Evolutionary conservation across 1,140 invertebrate species (phyloP).

Genomic region (Dendroctonus ponderosae): DNA sequence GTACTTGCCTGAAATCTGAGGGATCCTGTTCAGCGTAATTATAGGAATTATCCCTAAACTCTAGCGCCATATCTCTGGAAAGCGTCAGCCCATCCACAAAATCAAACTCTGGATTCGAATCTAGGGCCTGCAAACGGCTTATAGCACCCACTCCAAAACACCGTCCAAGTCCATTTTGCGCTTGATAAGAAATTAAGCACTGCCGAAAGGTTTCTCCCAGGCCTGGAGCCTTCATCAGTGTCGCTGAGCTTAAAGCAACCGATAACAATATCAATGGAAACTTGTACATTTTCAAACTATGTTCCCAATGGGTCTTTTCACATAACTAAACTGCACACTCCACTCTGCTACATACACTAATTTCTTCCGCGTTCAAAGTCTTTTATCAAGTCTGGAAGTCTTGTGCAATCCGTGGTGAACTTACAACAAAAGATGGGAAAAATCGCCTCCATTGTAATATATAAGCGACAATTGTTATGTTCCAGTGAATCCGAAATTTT

Average conservation of each 20-base stretch:
- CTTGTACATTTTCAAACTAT: too few relatives aligned
- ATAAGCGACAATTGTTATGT: conserved; percentile 39
- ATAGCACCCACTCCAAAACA: conserved; percentile 70
- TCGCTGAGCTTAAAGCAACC: neutral
- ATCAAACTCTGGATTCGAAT: conserved; percentile 64
- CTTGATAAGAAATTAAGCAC: conserved; percentile 53
- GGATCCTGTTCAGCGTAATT: conserved; percentile 69
- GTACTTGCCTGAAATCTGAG: conserved; percentile 63
- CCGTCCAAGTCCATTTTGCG: conserved; percentile 52
- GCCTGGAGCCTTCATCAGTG: conserved; percentile 23
- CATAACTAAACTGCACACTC: too few relatives aligned
- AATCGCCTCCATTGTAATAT: conserved; percentile 18
- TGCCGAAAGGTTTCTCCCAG: conserved; percentile 50
- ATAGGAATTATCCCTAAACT: conserved; percentile 52
- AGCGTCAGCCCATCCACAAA: conserved; percentile 61
- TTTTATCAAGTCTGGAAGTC: conserved; percentile 29
- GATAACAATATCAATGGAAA: too few relatives aligned
- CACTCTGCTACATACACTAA: too few relatives aligned
- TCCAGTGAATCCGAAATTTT: conserved; percentile 38
- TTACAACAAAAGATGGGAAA: conserved; percentile 30
- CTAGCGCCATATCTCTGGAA: conserved; percentile 57
- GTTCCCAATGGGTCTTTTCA: too few relatives aligned
- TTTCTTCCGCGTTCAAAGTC: conserved; percentile 46
- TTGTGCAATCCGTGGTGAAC: conserved; percentile 21
- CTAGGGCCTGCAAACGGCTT: conserved; percentile 61